Percentiles rank a stretch among this genome's conserved stretches.
These are phyloP conservation scores for Catharus ustulatus DNA, from an alignment of 2,797 vertebrate genomes.

Conservation along the genomic window DNA sequence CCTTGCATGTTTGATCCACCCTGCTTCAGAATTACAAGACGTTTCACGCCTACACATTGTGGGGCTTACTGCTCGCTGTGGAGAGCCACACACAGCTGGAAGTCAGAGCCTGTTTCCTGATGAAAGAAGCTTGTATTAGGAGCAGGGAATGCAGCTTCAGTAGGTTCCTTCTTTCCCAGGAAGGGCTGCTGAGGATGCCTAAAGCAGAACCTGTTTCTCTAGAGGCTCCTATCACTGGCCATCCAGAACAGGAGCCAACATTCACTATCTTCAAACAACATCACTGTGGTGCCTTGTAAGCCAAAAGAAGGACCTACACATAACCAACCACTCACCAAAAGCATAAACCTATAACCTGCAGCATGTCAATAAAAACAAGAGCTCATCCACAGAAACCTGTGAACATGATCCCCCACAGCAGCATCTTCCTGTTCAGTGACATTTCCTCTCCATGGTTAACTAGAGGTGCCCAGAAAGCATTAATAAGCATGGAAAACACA, in stretches of 20 bases:
- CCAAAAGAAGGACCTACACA: not conserved
- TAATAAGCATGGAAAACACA: not conserved
- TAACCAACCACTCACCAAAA: not conserved
- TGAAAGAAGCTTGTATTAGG: not conserved
- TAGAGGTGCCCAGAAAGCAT: not conserved
- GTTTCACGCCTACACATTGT: not conserved
- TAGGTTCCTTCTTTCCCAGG: not conserved
- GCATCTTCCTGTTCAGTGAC: not conserved
- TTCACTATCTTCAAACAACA: fast-evolving
- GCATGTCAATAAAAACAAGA: not conserved
- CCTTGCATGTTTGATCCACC: not conserved
- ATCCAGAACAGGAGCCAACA: not conserved
- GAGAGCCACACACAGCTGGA: fast-evolving
- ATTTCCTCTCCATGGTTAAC: not conserved
- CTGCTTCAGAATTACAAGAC: not conserved
- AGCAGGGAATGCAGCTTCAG: not conserved
- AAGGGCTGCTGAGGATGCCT: not conserved
- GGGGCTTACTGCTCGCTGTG: not conserved
- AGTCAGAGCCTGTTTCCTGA: not conserved
- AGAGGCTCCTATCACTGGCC: not conserved
- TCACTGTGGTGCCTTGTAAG: not conserved
- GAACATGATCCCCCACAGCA: not conserved
- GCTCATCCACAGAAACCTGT: not conserved
- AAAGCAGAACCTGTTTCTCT: not conserved
- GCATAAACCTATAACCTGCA: not conserved